A percentile compares a stretch with the other conserved stretches of the same genome.
Conservation (phyloP, 2,888 invertebrate genomes). For the Tetragonisca angustula region DNA sequence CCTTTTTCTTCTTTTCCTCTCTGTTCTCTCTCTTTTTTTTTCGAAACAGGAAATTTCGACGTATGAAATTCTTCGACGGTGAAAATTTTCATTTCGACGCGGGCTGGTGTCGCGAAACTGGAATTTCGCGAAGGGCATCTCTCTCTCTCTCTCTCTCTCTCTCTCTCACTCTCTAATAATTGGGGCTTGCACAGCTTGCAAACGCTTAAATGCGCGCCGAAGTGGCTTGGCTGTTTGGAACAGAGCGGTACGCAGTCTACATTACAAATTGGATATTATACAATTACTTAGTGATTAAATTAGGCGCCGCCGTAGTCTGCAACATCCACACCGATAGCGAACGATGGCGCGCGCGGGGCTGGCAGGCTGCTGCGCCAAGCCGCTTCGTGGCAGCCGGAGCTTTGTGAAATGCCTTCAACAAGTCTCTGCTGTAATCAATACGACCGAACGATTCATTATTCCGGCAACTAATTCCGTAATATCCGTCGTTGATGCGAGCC, state of each 20-base stretch:
- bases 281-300: conserved; percentile 76
- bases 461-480: not conserved
- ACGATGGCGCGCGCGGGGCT: conserved; percentile 10
- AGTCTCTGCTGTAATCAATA: conserved; percentile 8
- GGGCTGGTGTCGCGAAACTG: conserved; percentile 31
- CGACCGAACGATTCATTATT: not conserved
- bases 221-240: conserved; percentile 52
- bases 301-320: conserved; percentile 62
- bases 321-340: conserved; percentile 40
- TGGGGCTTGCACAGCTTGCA: conserved; percentile 59
- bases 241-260: conserved; percentile 63
- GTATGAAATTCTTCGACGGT: not conserved
- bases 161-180: conserved; percentile 53
- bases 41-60: not conserved
- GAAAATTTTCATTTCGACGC: not conserved
- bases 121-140: conserved; percentile 15
- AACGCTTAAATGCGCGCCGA: conserved; percentile 61
- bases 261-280: conserved; percentile 75
- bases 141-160: conserved; percentile 8
- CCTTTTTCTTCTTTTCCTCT: too few species aligned
- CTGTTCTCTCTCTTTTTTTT: not conserved
- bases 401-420: conserved; percentile 36
- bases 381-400: not conserved
- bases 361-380: conserved; percentile 16
- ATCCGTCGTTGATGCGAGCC: conserved; percentile 1